Base-by-base conservation (phyloP, 2,888 invertebrate species). In the Hydrotaea diabolus region DNA sequence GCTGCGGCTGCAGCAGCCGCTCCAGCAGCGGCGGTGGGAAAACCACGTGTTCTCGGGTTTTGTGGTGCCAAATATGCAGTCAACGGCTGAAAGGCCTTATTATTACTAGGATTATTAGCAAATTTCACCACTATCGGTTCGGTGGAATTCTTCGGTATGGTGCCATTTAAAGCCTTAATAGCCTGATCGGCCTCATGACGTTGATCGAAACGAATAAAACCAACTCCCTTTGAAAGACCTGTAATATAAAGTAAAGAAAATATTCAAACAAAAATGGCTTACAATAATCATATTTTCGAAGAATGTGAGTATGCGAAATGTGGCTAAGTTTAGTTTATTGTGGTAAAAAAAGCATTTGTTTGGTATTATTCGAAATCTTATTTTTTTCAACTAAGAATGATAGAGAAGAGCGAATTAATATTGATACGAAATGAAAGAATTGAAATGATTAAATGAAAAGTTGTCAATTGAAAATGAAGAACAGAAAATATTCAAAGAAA, bases 101-200 rank as follows among this genome's bases (percentile, higher is more conserved):
- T 96, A 93, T 96, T 97, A 93, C 96, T 96, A 74, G 98, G 98
- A 92, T 97, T 97, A 93, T 98, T 98, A 88, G 98, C 98, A 93
- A 98, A 98, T 93, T 98, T 98, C 90, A 98, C 98, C 87, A 97
- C 97, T 92, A 98, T 97, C 82, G 97, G 97, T 93, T 98, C 98
- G 88, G 96, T 95, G 83, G 96, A 96, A 88, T 97, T 97, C 91
- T 97, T 96, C 69, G 98, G 98, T 92, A 97, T 95, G 88, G 96
- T 96, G 87, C 97, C 97, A 93, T 98, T 97, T 89, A 98, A 93
- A 93, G 97, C 97, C 93, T 96, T 96, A 89, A 98, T 98, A 80
- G 98, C 98, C 75, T 96, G 94, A 92, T 98, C 98, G 55, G 98
- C 98, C 92, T 98, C 98, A 88, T 95, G 94, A 86, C 97, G 95